Percentiles rank a stretch among this genome's conserved stretches.
These are phyloP conservation scores for Ibycter americanus DNA, from an alignment of 2,797 vertebrate species.

Conservation along the genomic window DNA sequence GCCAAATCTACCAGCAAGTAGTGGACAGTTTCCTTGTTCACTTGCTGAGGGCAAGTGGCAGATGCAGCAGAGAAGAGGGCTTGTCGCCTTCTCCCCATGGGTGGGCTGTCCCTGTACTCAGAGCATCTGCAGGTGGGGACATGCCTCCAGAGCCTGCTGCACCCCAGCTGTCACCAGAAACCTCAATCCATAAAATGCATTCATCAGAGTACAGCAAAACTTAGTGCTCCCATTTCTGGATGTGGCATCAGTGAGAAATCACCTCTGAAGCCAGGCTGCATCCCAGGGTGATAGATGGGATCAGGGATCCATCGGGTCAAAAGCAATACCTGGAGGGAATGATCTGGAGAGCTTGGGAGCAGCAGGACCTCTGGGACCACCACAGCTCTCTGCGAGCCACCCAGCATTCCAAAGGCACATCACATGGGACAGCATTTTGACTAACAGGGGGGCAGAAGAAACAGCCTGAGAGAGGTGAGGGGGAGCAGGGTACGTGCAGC, in stretches of 20 bases:
- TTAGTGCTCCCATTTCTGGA: neutral
- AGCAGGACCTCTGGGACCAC: neutral
- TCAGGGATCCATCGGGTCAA: neutral
- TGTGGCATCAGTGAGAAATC: neutral
- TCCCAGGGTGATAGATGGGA: neutral
- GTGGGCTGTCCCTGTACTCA: neutral
- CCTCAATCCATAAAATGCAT: neutral
- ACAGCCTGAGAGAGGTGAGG: neutral
- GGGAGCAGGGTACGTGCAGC: neutral
- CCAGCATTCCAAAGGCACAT: neutral
- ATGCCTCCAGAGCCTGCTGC: neutral
- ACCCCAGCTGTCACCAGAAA: neutral
- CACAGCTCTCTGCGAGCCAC: neutral
- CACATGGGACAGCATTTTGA: neutral
- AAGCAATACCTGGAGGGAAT: neutral
- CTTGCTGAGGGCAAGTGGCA: neutral
- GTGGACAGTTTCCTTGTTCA: neutral
- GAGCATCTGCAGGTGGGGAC: neutral
- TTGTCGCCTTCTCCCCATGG: neutral
- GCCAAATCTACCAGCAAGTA: neutral
- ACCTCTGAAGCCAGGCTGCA: neutral
- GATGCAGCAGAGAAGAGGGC: neutral
- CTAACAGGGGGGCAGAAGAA: neutral
- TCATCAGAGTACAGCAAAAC: neutral
- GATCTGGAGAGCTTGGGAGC: neutral